phyloP scores from a whole-genome alignment of 2,113 vertebrate genomes.

The Daboia siamensis region DNA sequence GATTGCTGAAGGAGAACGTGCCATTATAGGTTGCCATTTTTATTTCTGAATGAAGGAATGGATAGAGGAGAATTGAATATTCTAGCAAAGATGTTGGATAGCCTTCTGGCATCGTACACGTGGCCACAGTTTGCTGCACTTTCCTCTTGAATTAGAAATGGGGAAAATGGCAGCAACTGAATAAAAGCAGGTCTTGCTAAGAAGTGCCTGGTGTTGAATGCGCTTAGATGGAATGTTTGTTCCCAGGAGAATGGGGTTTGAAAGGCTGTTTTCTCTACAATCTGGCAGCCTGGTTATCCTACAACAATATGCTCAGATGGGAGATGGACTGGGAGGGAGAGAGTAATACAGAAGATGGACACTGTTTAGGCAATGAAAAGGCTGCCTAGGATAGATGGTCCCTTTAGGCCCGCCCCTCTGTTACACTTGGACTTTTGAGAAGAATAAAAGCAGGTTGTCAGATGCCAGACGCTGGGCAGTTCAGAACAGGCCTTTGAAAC shows the following conservation, averaged over 20 bases:
- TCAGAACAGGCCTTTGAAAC: background rate
- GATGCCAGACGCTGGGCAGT: background rate
- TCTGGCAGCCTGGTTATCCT: background rate
- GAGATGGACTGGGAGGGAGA: background rate
- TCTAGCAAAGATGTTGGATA: background rate
- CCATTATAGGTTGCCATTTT: background rate
- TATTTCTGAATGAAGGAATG: background rate
- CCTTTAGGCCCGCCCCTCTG: background rate
- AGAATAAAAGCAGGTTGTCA: background rate
- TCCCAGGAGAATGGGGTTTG: background rate
- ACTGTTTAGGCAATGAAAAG: constrained; percentile 13
- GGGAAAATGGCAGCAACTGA: background rate
- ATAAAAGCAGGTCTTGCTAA: background rate
- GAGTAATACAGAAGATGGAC: constrained; percentile 5
- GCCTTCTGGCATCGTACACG: background rate
- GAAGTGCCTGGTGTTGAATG: background rate
- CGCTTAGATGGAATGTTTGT: background rate
- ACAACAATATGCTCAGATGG: background rate
- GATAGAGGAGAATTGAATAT: background rate
- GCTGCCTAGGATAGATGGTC: background rate
- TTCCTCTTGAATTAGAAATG: background rate
- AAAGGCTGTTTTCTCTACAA: background rate
- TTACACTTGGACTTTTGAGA: background rate
- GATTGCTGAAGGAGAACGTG: background rate
- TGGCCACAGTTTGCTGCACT: background rate